Evolutionary conservation across 2,797 vertebrate genomes (phyloP).

Genomic region (Schizopygopsis pylzovi): DNA sequence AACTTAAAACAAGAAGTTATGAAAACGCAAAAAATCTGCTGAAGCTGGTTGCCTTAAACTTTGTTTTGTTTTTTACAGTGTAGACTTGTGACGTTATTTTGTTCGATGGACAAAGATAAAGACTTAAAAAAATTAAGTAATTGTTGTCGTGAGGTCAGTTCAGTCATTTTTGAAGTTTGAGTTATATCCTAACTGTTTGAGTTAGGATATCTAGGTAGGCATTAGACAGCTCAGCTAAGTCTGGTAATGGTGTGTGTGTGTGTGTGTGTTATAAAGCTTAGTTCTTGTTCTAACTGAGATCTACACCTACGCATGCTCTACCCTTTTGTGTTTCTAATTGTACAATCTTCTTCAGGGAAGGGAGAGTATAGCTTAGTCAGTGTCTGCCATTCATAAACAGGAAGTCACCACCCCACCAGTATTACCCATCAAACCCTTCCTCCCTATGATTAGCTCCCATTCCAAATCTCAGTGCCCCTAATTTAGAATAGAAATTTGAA

Average conservation of each 20-base stretch:
- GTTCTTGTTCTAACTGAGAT: constrained; percentile 27
- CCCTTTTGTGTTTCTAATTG: constrained; percentile 27
- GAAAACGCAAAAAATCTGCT: no score
- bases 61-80: no score
- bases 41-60: no score
- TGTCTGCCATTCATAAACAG: constrained; percentile 64
- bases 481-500: neutral
- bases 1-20: no score
- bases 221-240: neutral
- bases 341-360: constrained; percentile 36
- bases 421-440: constrained; percentile 40
- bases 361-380: constrained; percentile 32
- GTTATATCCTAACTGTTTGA: neutral
- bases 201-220: neutral
- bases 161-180: neutral
- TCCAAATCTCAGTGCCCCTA: constrained; percentile 3
- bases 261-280: neutral
- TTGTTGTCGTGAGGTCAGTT: neutral
- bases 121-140: neutral
- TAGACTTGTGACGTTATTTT: neutral
- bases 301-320: constrained; percentile 22
- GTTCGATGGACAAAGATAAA: neutral
- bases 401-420: constrained; percentile 56
- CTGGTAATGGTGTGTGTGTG: neutral
- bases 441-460: constrained; percentile 43